Evolutionary conservation across 2,113 vertebrate genomes (phyloP).

Genomic region (Tupaia tana): DNA sequence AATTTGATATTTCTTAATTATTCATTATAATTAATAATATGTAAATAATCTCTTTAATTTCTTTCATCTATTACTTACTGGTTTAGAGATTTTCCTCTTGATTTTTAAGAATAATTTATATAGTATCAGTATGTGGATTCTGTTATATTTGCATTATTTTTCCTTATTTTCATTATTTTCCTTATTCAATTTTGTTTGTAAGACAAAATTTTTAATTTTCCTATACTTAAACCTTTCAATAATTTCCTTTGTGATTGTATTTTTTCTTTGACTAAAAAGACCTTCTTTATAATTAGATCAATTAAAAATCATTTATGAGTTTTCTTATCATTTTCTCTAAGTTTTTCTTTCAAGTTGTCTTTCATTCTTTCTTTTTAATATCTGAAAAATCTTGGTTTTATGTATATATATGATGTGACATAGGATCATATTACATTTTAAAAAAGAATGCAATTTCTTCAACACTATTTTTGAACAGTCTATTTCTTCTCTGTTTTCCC

Average conservation of each 20-base stretch:
- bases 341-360: neutral
- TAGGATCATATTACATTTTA: neutral
- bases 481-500: neutral
- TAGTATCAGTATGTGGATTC: neutral
- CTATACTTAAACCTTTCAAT: neutral
- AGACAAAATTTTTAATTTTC: neutral
- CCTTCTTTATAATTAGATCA: neutral
- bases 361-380: neutral
- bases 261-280: neutral
- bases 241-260: neutral
- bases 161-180: neutral
- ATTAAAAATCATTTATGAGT: neutral
- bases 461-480: neutral
- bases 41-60: neutral
- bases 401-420: neutral
- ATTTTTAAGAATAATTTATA: neutral
- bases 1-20: neutral
- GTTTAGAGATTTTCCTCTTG: neutral
- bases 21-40: neutral
- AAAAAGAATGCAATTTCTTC: neutral
- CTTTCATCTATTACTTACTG: neutral
- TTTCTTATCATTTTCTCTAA: neutral
- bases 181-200: constrained; percentile 5
- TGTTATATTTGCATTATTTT: neutral
- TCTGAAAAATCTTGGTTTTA: neutral